These are phyloP conservation scores for Limonius californicus DNA, from an alignment of 1,140 invertebrate genomes.

Conservation along the genomic window DNA sequence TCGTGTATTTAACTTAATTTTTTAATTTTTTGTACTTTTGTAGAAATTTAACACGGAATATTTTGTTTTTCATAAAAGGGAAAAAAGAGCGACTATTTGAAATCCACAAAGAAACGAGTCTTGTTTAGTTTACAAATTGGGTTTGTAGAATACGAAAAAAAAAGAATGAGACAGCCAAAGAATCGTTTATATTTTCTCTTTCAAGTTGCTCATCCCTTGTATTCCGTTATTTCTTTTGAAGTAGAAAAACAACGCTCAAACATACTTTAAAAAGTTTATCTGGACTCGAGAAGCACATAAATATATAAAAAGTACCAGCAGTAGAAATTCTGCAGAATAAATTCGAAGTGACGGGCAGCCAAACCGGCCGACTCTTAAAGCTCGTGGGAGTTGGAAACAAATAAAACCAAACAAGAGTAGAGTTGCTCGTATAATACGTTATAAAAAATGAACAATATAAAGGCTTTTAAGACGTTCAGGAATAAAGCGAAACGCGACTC, in stretches of 20 bases:
- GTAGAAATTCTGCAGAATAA: constrained; percentile 24
- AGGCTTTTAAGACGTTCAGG: background rate
- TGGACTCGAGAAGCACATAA: constrained; percentile 22
- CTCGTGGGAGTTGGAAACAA: constrained; percentile 23
- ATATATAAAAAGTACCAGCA: constrained; percentile 26
- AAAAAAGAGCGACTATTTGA: too few relatives aligned
- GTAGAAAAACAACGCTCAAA: constrained; percentile 21
- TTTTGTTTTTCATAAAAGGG: too few relatives aligned
- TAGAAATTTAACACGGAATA: too few relatives aligned
- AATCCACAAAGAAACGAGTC: too few relatives aligned
- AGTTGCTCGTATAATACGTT: constrained; percentile 8
- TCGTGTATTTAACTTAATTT: too few relatives aligned
- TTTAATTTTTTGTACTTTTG: too few relatives aligned
- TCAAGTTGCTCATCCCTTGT: too few relatives aligned
- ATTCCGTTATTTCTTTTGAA: constrained; percentile 19
- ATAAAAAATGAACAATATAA: constrained; percentile 14
- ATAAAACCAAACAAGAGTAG: constrained; percentile 13
- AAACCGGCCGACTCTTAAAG: constrained; percentile 15
- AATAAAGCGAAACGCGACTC: background rate
- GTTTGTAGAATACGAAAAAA: too few relatives aligned
- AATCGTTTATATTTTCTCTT: too few relatives aligned
- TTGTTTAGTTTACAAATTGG: too few relatives aligned
- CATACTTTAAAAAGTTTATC: constrained; percentile 20
- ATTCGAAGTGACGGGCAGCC: constrained; percentile 23
- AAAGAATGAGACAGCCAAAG: too few relatives aligned